phyloP scores from a whole-genome alignment of 2,113 vertebrate species.

The Phyllostomus hastatus region DNA sequence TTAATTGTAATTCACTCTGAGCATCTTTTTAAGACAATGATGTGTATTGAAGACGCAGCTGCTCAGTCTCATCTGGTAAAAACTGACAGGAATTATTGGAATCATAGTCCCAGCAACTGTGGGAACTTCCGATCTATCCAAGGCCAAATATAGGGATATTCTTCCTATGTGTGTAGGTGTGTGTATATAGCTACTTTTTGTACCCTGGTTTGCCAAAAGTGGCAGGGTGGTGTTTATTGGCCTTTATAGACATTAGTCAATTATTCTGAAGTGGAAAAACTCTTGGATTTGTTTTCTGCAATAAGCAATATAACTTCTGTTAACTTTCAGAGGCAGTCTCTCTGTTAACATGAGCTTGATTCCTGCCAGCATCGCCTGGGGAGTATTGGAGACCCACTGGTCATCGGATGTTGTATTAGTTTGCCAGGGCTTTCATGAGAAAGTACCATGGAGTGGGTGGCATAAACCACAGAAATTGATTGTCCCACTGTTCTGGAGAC shows the following conservation, averaged over 20 bases:
- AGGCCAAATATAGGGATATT: not conserved
- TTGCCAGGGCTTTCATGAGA: not conserved
- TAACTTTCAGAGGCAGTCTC: not conserved
- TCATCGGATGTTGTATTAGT: not conserved
- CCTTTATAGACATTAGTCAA: not conserved
- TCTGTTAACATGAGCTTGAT: not conserved
- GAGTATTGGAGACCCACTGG: not conserved
- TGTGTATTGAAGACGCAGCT: conserved; percentile 65
- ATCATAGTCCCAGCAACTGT: conserved; percentile 7
- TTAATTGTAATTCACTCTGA: conserved; percentile 69
- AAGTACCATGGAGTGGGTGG: not conserved
- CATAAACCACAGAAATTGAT: not conserved
- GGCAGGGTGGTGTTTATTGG: not conserved
- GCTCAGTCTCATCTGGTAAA: conserved; percentile 50
- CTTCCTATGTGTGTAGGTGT: not conserved
- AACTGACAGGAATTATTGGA: conserved; percentile 44
- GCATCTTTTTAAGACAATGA: conserved; percentile 61
- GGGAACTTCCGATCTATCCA: conserved; percentile 18
- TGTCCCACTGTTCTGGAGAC: not conserved
- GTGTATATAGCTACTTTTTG: not conserved
- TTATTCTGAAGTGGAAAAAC: not conserved
- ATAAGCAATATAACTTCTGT: not conserved
- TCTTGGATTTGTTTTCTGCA: not conserved
- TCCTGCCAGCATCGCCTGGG: not conserved
- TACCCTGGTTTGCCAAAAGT: not conserved